Evolutionary conservation across 2,113 vertebrate species (phyloP), one percentile per base, ranked within the genome.

Genomic region (Cervus canadensis): DNA sequence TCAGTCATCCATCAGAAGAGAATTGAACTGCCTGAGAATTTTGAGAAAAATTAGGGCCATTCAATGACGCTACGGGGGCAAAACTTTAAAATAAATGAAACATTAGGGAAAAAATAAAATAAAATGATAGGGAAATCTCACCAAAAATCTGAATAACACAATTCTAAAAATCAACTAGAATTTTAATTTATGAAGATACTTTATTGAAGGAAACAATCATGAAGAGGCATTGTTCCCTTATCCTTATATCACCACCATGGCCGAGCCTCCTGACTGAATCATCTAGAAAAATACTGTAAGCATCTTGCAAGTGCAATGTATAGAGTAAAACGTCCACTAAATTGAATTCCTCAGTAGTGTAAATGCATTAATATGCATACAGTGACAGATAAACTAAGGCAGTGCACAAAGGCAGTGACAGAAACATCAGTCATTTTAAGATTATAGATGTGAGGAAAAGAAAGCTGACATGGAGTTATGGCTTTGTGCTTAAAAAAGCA

Each of bases 351-450:
- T 13, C 79, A 54, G 33, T 54, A 23, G 7, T 33, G 2, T 85
- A 45, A 93, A 59, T 17, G 9, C 10, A 84, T 60, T 89, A 36
- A 36, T 79, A 67, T 15, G 30, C 2, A 36, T 21, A 59, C 5
- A 43, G 17, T n/a, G 26, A 59, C 26, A 30, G 9, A 76, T 12
- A 85, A 67, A 28, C 11, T 50, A 26, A 71, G 17, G 0, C 2
- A 3, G 16, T 5, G 1, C 17, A 52, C 28, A 71, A 30, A 43
- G 6, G 56, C 26, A 52, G 40, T 87, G 48, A 74, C 23, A 52
- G n/a, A 64, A 33, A 15, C 9, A 79, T 25, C 16, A 14, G 0
- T 26, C 9, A 6, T 23, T 5, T 13, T 40, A 36, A 1, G 12
- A 43, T 43, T 50, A 56, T 8, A 6, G 0, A 40, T 86, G 2